Conservation (phyloP, 2,113 vertebrate species). For the Mustela lutreola region DNA sequence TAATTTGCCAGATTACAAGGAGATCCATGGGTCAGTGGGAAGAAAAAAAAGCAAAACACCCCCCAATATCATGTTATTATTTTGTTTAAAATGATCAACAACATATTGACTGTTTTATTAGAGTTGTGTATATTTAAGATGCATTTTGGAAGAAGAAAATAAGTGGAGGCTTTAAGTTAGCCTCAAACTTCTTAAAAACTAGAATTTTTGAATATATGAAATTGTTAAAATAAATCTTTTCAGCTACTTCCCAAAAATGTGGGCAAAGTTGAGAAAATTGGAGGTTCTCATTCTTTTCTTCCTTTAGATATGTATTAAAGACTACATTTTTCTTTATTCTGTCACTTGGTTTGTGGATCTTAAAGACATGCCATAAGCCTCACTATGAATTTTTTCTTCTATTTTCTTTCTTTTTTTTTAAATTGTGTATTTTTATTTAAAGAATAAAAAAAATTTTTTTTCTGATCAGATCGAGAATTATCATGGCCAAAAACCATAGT, state of each 20-base stretch:
- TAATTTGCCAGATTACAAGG: conserved; percentile 2
- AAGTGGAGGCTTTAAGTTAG: conserved; percentile 35
- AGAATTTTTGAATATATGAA: conserved; percentile 24
- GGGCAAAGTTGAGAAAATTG: not conserved
- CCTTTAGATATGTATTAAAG: conserved; percentile 9
- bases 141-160: conserved; percentile 48
- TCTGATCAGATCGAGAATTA: not conserved
- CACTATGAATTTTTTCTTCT: conserved; percentile 2
- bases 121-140: not conserved
- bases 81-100: conserved; percentile 29
- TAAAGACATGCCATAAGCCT: not conserved
- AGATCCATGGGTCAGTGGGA: not conserved
- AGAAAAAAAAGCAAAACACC: not conserved
- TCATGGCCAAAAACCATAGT: not conserved
- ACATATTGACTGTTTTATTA: not conserved
- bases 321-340: not conserved
- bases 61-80: not conserved
- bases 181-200: not conserved
- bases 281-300: conserved; percentile 3
- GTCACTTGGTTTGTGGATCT: not conserved
- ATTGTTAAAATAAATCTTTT: conserved; percentile 40
- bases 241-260: conserved; percentile 16
- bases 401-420: not conserved
- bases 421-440: conserved; percentile 3
- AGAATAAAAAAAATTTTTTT: not conserved